These are phyloP conservation scores for Sipha maydis DNA, from an alignment of 2,888 invertebrate genomes.

Conservation along the genomic window DNA sequence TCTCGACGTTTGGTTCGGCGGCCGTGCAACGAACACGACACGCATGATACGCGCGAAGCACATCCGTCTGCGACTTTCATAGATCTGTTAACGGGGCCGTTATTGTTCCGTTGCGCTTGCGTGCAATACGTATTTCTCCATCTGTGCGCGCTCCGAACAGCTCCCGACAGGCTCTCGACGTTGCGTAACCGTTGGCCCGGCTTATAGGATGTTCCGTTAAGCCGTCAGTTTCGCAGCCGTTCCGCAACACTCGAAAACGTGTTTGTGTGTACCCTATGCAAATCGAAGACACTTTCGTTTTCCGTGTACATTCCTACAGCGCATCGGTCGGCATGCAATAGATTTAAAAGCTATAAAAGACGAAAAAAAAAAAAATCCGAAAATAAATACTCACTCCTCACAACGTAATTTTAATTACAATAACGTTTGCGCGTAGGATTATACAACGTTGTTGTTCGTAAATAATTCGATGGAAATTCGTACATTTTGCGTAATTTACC, in stretches of 20 bases:
- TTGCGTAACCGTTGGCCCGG: background rate
- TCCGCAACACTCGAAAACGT: slow-evolving; percentile 2
- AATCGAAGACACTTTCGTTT: slow-evolving; percentile 17
- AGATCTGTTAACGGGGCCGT: background rate
- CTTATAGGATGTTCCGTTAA: background rate
- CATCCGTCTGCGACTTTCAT: background rate
- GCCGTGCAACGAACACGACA: background rate
- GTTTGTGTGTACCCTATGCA: background rate
- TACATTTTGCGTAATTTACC: too few species aligned
- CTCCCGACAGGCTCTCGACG: background rate
- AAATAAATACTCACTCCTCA: too few species aligned
- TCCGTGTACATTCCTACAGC: background rate
- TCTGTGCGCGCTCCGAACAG: too few species aligned
- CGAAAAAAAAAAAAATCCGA: background rate
- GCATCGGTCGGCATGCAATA: background rate
- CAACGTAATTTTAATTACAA: background rate
- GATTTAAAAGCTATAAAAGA: background rate
- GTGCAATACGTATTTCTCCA: too few species aligned
- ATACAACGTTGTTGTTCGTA: background rate
- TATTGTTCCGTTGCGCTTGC: background rate
- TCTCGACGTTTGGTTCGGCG: background rate
- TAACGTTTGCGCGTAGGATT: background rate
- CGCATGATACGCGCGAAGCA: background rate
- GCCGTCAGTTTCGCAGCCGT: background rate
- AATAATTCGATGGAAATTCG: too few species aligned